Conservation (phyloP, 2,113 vertebrate genomes). For the Chauna torquata region DNA sequence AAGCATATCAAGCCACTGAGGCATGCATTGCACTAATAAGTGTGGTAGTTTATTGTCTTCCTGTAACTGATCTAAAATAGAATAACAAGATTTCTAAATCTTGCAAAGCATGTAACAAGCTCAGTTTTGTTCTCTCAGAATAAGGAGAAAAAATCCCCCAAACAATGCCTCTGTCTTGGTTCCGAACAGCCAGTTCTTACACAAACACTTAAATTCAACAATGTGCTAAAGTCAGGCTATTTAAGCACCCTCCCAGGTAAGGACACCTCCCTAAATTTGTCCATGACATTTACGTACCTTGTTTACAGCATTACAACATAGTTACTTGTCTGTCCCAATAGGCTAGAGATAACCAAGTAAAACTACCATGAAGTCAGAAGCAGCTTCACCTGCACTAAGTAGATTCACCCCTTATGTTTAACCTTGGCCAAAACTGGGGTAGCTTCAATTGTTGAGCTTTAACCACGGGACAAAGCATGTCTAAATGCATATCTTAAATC, state of each 20-base stretch:
- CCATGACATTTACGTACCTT: neutral
- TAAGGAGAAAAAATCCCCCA: neutral
- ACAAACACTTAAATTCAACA: neutral
- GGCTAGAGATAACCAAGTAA: neutral
- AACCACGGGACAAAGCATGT: neutral
- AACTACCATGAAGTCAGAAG: neutral
- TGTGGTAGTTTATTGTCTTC: neutral
- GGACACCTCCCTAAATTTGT: neutral
- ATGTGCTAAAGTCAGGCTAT: neutral
- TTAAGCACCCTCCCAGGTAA: neutral
- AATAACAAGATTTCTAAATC: neutral
- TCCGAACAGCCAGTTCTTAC: neutral
- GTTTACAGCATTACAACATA: neutral
- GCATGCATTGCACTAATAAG: neutral
- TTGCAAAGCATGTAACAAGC: neutral
- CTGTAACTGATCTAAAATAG: neutral
- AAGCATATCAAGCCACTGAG: neutral
- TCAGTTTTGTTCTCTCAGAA: neutral
- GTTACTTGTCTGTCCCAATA: neutral
- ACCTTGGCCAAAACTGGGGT: neutral
- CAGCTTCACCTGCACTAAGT: neutral
- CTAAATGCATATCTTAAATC: neutral
- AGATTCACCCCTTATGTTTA: neutral
- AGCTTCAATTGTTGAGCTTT: neutral
- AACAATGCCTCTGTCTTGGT: neutral